Evolutionary conservation across 2,797 vertebrate species (phyloP).

Genomic region (Falco biarmicus): DNA sequence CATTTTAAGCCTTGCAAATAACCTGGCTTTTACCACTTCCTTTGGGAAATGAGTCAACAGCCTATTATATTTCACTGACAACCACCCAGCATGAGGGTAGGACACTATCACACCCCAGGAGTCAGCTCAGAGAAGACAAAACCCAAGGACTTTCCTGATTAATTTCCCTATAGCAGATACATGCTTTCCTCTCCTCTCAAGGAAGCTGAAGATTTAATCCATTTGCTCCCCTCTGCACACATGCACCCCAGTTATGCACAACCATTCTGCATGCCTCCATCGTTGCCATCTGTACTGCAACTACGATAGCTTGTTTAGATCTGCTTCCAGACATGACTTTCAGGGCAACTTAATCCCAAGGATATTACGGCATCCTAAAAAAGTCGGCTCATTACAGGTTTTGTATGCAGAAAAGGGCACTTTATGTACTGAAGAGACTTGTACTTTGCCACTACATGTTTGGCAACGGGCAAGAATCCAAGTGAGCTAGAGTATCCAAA

Average conservation of each 20-base stretch:
- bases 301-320: not conserved
- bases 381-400: not conserved
- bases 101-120: not conserved
- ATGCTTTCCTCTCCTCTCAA: not conserved
- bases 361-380: not conserved
- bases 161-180: not conserved
- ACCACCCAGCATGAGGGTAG: not conserved
- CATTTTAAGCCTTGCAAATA: constrained; percentile 50
- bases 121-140: not conserved
- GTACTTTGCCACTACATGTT: not conserved
- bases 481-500: not conserved
- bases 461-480: not conserved
- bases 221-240: not conserved
- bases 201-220: not conserved
- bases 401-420: not conserved
- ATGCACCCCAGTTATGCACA: not conserved
- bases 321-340: not conserved
- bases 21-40: constrained; percentile 29
- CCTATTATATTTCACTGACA: not conserved
- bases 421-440: not conserved
- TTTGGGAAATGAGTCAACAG: not conserved
- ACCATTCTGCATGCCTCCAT: not conserved
- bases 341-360: not conserved
- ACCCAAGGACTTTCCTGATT: not conserved
- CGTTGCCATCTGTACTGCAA: accelerated